Base-by-base conservation (phyloP, 37 sponge, comb jelly and placozoan species). In the Chondrilla cf. caribensis region DNA sequence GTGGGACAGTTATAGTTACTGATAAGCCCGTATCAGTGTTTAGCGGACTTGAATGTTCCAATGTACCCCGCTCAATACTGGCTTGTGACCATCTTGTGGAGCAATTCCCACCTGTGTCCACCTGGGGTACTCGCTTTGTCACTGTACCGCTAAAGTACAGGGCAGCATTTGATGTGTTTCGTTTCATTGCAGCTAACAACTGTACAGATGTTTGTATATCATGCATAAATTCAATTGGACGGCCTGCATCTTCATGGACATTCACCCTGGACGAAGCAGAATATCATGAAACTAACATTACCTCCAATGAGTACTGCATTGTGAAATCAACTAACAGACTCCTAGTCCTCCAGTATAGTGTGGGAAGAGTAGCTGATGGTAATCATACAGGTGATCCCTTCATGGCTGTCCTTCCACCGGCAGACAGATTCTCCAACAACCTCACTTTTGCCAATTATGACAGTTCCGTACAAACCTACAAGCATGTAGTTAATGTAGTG, bases 1-100 rank as follows among this genome's bases (percentile, higher is more conserved):
- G 85, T 58, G 89, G 89, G 22, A 59, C 81, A 22, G 44, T 73
- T 7, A 28, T 88, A 2, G 54, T 14, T 4, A 60, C 81, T 7
- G 36, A 59, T 43, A 77, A 47, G 1, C 81, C 81, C 15, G 41
- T 88, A 0, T 38, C 76, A 19, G 24, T 73, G 24, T 24, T 42
- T 6, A 73, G 43, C 40, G 76, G 76, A 40, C n/a, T 73, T 11
- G 18, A 40, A 37, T 73, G 76, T 6, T 14, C 76, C 19, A 19
- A 43, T 38, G 44, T 73, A 6, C 76, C 76, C 18, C 76, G 15
- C 9, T 28, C 8, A 3, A 8, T 39, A 7, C 60, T 77, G n/a
- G 54, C 62, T 36, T 89, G 90, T 76, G 90, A 89, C 51, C 82
- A 82, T 44, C 58, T 89, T 9, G 64, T 89, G 3, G 90, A 89